A percentile compares a stretch with the other conserved stretches of the same genome.
phyloP scores from a whole-genome alignment of 1,140 invertebrate genomes.

The Rhynchophorus ferrugineus region DNA sequence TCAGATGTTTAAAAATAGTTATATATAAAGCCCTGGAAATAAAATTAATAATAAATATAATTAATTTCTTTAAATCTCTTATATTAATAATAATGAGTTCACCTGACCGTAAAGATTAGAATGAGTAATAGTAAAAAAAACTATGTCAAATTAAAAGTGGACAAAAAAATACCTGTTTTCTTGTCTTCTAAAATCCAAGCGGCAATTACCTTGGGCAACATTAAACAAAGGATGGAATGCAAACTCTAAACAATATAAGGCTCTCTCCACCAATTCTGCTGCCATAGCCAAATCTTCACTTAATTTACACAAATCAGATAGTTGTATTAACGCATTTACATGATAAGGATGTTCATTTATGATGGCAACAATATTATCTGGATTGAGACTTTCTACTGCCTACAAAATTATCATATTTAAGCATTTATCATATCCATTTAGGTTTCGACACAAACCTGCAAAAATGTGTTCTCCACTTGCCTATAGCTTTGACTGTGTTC shows the following conservation, averaged over 20 bases:
- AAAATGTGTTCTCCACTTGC: conserved; percentile 64
- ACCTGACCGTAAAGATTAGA: neutral
- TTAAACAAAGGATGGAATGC: conserved; percentile 77
- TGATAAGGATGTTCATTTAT: conserved; percentile 74
- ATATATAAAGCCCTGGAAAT: conserved; percentile 68
- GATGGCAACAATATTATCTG: conserved; percentile 73
- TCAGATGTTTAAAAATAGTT: conserved; percentile 76
- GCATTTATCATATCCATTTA: too few species aligned
- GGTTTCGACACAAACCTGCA: conserved; percentile 38
- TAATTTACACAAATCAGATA: conserved; percentile 73
- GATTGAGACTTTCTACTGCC: conserved; percentile 72
- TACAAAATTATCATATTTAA: conserved; percentile 30
- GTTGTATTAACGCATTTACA: conserved; percentile 76
- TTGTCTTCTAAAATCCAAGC: conserved; percentile 71
- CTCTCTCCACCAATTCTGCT: conserved; percentile 69
- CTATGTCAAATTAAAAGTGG: too few species aligned
- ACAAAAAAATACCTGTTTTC: conserved; percentile 83
- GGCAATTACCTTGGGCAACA: conserved; percentile 62
- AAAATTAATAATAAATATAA: conserved; percentile 1
- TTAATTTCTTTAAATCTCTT: conserved; percentile 1
- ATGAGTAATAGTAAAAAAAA: neutral
- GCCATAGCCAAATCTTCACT: conserved; percentile 74
- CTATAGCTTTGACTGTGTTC: conserved; percentile 74
- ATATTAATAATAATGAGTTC: conserved; percentile 1
- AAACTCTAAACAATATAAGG: conserved; percentile 68